A percentile compares a stretch with the other conserved stretches of the same genome.
phyloP scores from a whole-genome alignment of 2,113 vertebrate species.

The Anguilla japonica region DNA sequence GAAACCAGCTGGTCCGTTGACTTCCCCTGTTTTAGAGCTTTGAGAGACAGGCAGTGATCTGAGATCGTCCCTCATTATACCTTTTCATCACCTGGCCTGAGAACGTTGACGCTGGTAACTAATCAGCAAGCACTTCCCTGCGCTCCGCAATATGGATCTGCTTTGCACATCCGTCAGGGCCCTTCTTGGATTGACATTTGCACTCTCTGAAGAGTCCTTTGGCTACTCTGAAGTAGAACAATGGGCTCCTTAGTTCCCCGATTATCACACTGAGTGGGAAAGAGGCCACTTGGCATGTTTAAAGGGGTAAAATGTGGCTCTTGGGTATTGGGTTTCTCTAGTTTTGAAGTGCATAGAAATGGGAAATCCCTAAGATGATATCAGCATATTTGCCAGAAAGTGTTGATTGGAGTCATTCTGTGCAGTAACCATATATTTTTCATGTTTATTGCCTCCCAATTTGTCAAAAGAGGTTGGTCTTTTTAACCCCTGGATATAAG shows the following conservation, averaged over 20 bases:
- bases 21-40: not conserved
- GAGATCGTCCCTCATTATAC: too few species aligned
- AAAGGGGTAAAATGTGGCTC: conserved; percentile 28
- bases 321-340: conserved; percentile 8
- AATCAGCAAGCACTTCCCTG: not conserved
- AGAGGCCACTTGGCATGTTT: conserved; percentile 35
- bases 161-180: not conserved
- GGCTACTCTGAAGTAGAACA: conserved; percentile 6
- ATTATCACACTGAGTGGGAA: conserved; percentile 27
- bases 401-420: not conserved
- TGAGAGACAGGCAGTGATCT: too few species aligned
- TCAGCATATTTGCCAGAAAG: conserved; percentile 18
- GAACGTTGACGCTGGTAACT: not conserved
- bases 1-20: not conserved
- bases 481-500: not conserved
- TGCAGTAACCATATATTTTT: not conserved
- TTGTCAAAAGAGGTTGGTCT: too few species aligned
- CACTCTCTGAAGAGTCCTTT: conserved; percentile 18
- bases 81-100: not conserved
- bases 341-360: conserved; percentile 17
- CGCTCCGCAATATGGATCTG: not conserved
- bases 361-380: conserved; percentile 24
- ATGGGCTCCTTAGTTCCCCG: conserved; percentile 15
- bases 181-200: conserved; percentile 12
- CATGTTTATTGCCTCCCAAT: not conserved